Evolutionary conservation across 2,113 vertebrate species (phyloP).

Genomic region (Poecile atricapillus): DNA sequence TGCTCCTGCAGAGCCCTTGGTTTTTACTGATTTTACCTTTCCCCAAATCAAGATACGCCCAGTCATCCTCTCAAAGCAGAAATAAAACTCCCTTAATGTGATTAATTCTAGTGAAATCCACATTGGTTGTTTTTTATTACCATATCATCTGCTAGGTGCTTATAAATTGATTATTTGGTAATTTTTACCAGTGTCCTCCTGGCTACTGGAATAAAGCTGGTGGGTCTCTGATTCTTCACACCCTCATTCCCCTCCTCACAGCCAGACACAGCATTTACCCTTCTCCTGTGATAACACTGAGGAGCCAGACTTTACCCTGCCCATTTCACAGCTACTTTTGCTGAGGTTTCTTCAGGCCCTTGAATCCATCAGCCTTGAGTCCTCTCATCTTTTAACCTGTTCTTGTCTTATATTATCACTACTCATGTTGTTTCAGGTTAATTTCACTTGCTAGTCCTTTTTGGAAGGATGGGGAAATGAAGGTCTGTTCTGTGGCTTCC

Average conservation of each 20-base stretch:
- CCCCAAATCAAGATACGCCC: neutral
- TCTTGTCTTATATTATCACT: neutral
- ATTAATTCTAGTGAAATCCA: neutral
- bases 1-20: neutral
- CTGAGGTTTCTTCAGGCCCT: neutral
- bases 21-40: neutral
- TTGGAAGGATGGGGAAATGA: neutral
- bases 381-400: neutral
- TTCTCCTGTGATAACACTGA: neutral
- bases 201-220: neutral
- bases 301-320: neutral
- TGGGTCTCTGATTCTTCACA: neutral
- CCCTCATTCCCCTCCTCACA: neutral
- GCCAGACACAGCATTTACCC: neutral
- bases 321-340: neutral
- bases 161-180: neutral
- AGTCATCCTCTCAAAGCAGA: neutral
- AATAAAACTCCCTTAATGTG: neutral
- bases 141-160: neutral
- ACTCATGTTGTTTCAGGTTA: neutral
- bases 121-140: rapidly evolving
- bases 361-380: neutral
- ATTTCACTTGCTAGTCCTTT: neutral
- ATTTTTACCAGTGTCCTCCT: neutral
- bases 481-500: neutral